Evolutionary conservation across 2,797 vertebrate genomes (phyloP), one percentile per base, ranked within the genome.

Genomic region (Pantherophis alleghaniensis): DNA sequence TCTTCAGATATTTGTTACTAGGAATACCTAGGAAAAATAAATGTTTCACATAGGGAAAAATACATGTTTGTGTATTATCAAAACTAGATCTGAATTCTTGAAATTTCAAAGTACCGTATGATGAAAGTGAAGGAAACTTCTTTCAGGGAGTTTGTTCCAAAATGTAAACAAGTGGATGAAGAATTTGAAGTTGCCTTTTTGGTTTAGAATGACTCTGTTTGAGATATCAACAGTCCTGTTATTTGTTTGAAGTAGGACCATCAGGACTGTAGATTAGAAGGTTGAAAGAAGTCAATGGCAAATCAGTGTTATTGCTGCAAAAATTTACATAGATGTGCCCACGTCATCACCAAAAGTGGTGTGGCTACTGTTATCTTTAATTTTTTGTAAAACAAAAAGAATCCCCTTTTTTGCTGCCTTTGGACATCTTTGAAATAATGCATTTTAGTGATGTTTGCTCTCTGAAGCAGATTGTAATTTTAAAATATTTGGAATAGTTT

Each of bases 61-160:
- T 86, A 28, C 87, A 94, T 91, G 74, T 13, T 86, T 94, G 89
- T 57, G 37, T 4, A 0, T 90, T 93, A 69, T 94, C 94, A 94
- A 94, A 88, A 95, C 94, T 94, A 87, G 92, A 91, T 95, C 86
- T 93, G 93, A 94, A 94, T 11, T 96, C 95, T 93, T 95, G 92
- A 96, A 79, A 94, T 92, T 94, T 96, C 94, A 93, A 95, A 94
- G 86, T 53, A 90, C 26, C 0, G 0, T 66, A 66, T 28, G 28
- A 66, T 26, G 74, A 83, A 83, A 24, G 20, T 24, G 20, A 47
- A 83, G 42, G 10, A 47, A 3, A 24, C 88, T 89, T 87, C 37
- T 79, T 57, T 51, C 26, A 24, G 47, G 24, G 56, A 57, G 5
- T 24, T 47, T 37, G 51, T 92, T 26, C 4, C n/a, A 26, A 87